Conservation (phyloP, 2,113 vertebrate genomes). For the Oncorhynchus masou region DNA sequence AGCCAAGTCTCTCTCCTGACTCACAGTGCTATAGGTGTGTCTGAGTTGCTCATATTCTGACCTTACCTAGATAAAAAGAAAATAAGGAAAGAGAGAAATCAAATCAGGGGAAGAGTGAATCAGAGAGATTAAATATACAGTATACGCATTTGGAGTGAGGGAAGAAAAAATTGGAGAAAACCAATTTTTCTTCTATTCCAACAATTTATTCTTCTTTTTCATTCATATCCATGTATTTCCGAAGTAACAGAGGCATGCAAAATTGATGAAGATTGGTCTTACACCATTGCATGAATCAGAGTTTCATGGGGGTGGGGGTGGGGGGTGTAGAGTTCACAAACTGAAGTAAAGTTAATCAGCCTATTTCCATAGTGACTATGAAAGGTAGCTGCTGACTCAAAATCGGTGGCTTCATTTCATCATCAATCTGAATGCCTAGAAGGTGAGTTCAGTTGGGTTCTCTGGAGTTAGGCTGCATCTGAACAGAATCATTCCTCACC, state of each 20-base stretch:
- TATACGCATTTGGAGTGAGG: background rate
- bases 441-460: constrained; percentile 25
- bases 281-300: background rate
- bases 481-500: constrained; percentile 29
- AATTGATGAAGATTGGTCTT: background rate
- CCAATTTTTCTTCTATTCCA: background rate
- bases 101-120: constrained; percentile 6
- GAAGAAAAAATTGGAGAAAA: background rate
- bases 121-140: background rate
- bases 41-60: constrained; percentile 78
- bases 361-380: constrained; percentile 52
- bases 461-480: constrained; percentile 33
- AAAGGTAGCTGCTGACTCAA: constrained; percentile 58
- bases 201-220: background rate
- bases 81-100: background rate
- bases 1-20: constrained; percentile 77
- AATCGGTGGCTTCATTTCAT: constrained; percentile 32
- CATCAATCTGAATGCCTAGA: constrained; percentile 40
- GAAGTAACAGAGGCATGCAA: background rate
- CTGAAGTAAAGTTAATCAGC: constrained; percentile 56
- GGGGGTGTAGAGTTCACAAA: constrained; percentile 38
- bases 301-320: background rate
- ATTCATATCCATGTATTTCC: background rate
- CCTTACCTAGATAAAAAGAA: constrained; percentile 72
- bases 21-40: constrained; percentile 74